Evolutionary conservation across 2,888 invertebrate genomes (phyloP).

Genomic region (Frankliniella fusca): DNA sequence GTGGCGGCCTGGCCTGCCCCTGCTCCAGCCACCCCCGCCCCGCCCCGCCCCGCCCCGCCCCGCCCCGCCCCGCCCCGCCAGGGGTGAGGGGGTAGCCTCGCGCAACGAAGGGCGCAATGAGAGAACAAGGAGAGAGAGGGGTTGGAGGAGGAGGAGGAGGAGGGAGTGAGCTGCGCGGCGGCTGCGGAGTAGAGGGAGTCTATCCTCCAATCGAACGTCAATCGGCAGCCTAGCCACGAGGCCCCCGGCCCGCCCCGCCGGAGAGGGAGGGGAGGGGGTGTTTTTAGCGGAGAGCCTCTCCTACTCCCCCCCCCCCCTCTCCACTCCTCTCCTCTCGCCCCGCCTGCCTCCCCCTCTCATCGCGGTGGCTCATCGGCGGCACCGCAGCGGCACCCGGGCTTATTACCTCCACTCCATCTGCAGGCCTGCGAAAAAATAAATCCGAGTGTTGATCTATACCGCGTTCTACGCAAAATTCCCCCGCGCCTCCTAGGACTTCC

Average conservation of each 20-base stretch:
- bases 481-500: no score
- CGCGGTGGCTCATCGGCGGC: not conserved
- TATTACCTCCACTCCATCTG: not conserved
- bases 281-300: no score
- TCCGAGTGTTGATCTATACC: no score
- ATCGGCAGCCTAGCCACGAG: constrained; percentile 1
- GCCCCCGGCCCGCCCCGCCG: not conserved
- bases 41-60: no score
- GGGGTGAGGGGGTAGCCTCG: no score
- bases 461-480: no score
- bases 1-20: no score
- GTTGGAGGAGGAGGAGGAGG: not conserved
- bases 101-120: not conserved
- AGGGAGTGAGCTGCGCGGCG: not conserved
- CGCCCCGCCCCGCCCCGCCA: no score
- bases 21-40: no score
- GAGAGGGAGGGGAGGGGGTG: no score
- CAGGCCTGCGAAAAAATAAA: no score
- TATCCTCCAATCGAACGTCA: constrained; percentile 18
- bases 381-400: not conserved
- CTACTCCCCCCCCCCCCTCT: no score
- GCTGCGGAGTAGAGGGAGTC: not conserved
- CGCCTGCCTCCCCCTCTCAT: not conserved
- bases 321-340: not conserved
- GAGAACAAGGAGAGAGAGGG: not conserved